Evolutionary conservation across 2,888 invertebrate genomes (phyloP).

Genomic region (Pocota personata): DNA sequence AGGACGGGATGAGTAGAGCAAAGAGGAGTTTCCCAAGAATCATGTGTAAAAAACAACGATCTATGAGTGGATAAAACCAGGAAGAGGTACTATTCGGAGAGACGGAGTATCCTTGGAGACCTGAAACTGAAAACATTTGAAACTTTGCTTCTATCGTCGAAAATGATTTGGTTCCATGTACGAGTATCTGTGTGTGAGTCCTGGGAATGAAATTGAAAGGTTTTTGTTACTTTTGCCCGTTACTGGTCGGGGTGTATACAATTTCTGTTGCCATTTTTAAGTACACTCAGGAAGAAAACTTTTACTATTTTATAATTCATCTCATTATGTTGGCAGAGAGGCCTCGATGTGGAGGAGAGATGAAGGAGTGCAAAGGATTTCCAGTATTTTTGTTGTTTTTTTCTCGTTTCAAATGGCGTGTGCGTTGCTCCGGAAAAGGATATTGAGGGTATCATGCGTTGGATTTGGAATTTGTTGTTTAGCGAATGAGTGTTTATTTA

Average conservation of each 20-base stretch:
- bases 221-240: constrained; percentile 33
- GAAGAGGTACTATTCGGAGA: neutral
- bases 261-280: constrained; percentile 47
- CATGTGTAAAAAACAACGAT: constrained; percentile 7
- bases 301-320: constrained; percentile 64
- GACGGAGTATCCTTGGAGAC: constrained; percentile 20
- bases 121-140: constrained; percentile 42
- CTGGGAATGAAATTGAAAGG: constrained; percentile 34
- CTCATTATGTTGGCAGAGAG: constrained; percentile 32
- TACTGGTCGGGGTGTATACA: neutral
- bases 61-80: constrained; percentile 1
- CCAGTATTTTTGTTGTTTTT: neutral
- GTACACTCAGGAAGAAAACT: constrained; percentile 43
- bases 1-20: neutral
- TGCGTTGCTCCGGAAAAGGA: neutral
- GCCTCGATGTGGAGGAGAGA: too few species aligned
- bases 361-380: neutral
- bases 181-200: neutral
- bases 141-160: constrained; percentile 24
- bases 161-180: constrained; percentile 22
- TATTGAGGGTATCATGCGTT: neutral
- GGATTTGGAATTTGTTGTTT: constrained; percentile 14
- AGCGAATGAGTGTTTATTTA: constrained; percentile 16
- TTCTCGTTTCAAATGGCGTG: neutral
- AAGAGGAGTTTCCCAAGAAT: constrained; percentile 7